These are phyloP conservation scores for Ifrita kowaldi DNA, from an alignment of 2,113 vertebrate species.

Conservation along the genomic window DNA sequence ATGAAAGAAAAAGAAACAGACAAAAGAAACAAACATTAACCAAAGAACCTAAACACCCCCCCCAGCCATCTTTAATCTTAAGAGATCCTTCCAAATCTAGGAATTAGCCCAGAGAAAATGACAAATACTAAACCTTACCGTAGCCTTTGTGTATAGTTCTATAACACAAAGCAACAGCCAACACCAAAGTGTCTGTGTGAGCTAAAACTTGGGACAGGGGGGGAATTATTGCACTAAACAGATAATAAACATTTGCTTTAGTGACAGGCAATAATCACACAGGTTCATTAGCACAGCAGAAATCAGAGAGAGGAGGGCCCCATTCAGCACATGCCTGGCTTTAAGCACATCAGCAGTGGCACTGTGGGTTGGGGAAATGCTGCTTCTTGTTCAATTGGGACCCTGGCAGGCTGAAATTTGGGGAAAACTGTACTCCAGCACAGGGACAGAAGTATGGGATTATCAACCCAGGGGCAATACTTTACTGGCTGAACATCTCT, in stretches of 20 bases:
- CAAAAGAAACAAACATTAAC: conserved; percentile 89
- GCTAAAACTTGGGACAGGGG: conserved; percentile 62
- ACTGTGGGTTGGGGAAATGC: not conserved
- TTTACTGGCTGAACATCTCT: not conserved
- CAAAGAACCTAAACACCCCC: conserved; percentile 77
- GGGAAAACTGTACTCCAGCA: not conserved
- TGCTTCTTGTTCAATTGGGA: not conserved
- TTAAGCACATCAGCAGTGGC: conserved; percentile 11
- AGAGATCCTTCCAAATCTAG: conserved; percentile 71
- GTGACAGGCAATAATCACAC: conserved; percentile 64
- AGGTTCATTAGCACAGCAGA: conserved; percentile 58
- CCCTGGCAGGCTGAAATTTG: not conserved
- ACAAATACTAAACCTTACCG: conserved; percentile 75
- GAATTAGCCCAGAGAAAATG: conserved; percentile 67
- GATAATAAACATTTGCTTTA: conserved; percentile 62
- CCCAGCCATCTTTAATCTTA: conserved; percentile 74
- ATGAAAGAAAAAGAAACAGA: conserved; percentile 87
- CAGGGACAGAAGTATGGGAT: not conserved
- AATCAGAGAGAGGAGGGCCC: not conserved
- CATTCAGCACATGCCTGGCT: conserved; percentile 21
- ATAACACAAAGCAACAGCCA: conserved; percentile 76
- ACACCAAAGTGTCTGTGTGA: conserved; percentile 64
- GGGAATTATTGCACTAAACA: conserved; percentile 47
- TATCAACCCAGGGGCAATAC: not conserved
- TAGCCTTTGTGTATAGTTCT: conserved; percentile 72